Evolutionary conservation across 2,888 invertebrate genomes (phyloP).

Genomic region (Stenolophus ochropezus): DNA sequence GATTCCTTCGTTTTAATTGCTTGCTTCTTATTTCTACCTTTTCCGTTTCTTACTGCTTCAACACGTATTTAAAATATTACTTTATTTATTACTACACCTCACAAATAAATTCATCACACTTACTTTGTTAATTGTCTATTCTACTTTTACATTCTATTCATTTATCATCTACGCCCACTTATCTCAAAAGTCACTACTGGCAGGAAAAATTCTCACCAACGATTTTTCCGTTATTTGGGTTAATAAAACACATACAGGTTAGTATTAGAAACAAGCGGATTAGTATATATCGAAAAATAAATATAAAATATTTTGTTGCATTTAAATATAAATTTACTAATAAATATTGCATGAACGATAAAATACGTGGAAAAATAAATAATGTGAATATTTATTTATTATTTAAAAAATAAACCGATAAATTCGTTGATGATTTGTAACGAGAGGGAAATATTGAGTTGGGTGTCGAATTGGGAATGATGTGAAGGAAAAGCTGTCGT

Average conservation of each 20-base stretch:
- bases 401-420: too few relatives aligned
- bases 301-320: too few relatives aligned
- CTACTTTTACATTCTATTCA: background rate
- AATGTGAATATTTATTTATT: too few relatives aligned
- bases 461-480: background rate
- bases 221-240: too few relatives aligned
- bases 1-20: background rate
- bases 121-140: background rate
- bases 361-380: too few relatives aligned
- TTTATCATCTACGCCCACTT: background rate
- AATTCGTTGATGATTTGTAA: background rate
- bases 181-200: too few relatives aligned
- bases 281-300: too few relatives aligned
- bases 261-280: too few relatives aligned
- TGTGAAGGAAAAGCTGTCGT: background rate
- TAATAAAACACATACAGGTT: too few relatives aligned
- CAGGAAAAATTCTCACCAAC: too few relatives aligned
- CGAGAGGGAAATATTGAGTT: background rate
- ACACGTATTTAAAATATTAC: background rate
- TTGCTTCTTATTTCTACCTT: conserved; percentile 7
- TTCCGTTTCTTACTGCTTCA: background rate
- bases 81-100: background rate
- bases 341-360: too few relatives aligned
- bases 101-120: background rate
- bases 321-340: too few relatives aligned